Evolutionary conservation across 2,888 invertebrate species (phyloP).

Genomic region (Morinoia aosen): DNA sequence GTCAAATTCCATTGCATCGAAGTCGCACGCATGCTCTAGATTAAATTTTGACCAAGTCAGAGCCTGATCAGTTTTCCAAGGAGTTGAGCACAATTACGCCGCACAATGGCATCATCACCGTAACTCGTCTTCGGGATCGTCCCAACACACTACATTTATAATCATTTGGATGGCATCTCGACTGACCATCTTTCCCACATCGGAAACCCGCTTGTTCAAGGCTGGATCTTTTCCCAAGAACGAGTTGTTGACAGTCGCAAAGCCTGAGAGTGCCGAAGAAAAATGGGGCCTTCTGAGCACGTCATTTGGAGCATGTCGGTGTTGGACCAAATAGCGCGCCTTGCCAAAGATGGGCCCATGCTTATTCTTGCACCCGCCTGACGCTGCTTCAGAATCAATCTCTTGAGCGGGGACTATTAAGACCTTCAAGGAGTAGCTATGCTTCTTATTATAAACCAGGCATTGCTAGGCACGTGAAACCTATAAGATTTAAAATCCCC

Average conservation of each 20-base stretch:
- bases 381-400: neutral
- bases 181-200: neutral
- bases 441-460: neutral
- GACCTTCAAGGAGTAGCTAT: neutral
- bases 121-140: neutral
- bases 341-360: neutral
- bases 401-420: neutral
- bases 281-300: constrained; percentile 17
- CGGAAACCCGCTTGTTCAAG: neutral
- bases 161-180: constrained; percentile 17
- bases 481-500: neutral
- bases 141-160: constrained; percentile 10
- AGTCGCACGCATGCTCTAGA: neutral
- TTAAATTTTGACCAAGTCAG: neutral
- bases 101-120: neutral
- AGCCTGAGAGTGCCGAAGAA: constrained; percentile 3
- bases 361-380: neutral
- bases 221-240: constrained; percentile 17
- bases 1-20: neutral
- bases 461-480: neutral
- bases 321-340: neutral
- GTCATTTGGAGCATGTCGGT: neutral
- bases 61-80: neutral
- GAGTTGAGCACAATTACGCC: neutral
- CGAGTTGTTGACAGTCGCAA: constrained; percentile 17